Base-by-base conservation (phyloP, 2,797 vertebrate species). In the Gallinago stenura region DNA sequence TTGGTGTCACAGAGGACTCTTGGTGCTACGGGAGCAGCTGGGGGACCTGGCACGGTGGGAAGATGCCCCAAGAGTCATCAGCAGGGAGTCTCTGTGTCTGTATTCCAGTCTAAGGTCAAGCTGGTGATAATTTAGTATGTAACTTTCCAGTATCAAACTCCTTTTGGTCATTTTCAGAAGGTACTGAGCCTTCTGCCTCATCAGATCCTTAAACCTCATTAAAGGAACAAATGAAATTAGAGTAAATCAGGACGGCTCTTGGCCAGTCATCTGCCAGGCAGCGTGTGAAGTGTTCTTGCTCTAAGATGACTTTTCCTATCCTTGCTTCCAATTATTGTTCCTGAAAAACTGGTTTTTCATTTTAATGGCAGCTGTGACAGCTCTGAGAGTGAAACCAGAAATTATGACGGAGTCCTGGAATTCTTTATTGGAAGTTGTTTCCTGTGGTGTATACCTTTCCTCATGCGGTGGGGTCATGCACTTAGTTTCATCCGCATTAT, bases 341-440 rank as follows among this genome's bases (percentile, higher is more conserved):
- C 69, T 95, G 92, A 94, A 94, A 91, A 93, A 76, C 54, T 76
- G 83, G 50, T 88, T 88, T 95, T 90, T 92, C 26, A 30, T 92
- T 94, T 78, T 83, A 84, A 37, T 90, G 92, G 87, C 86, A 94
- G 50, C 83, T 95, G 57, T 88, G 83, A 95, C 85, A 95, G 65
- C 83, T 41, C 51, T 76, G 64, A 91, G 93, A 81, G 48, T 57
- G 69, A 95, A 94, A 91, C 76, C 77, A 96, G 93, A 39, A 95
- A 71, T 93, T 75, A 93, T n/a, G 50, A 24, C 46, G 57, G 79
- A 90, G 54, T 76, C 77, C 61, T 94, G 90, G 62, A 86, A 72
- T 92, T 92, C 87, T 66, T 90, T 56, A 31, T 48, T 76, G 77
- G 80, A 69, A 19, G 12, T 84, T 54, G n/a, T 3, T 89, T 78